Conservation (phyloP, 2,113 vertebrate species). For the Gambusia affinis region DNA sequence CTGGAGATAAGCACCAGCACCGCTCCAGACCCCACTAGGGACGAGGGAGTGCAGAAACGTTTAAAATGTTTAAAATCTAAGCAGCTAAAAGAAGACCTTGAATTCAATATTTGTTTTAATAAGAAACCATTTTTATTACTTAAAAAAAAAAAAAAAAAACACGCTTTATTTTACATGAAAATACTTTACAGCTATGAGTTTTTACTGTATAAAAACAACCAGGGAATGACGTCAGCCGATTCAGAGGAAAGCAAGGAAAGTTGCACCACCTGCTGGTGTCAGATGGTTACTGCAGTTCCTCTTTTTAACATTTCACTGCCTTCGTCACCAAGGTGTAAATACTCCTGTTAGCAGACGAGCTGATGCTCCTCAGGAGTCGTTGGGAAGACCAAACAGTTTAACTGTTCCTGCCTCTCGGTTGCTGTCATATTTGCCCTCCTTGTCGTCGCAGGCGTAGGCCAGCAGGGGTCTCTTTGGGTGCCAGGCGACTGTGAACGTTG, state of each 20-base stretch:
- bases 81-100: too few relatives aligned
- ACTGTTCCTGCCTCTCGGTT: constrained; percentile 96
- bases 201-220: constrained; percentile 16
- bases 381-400: constrained; percentile 97
- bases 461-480: constrained; percentile 94
- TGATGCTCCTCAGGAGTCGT: constrained; percentile 84
- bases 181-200: constrained; percentile 47
- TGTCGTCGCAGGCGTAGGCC: constrained; percentile 97
- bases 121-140: constrained; percentile 50
- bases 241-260: not conserved
- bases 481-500: constrained; percentile 98
- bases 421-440: constrained; percentile 97
- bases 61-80: too few relatives aligned
- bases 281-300: not conserved
- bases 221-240: not conserved
- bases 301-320: not conserved
- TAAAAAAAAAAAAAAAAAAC: constrained; percentile 23
- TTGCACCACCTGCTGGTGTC: constrained; percentile 43
- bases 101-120: not conserved
- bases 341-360: not conserved
- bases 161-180: constrained; percentile 40
- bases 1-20: too few relatives aligned
- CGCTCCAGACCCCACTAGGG: too few relatives aligned
- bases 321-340: not conserved
- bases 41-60: too few relatives aligned